Base-by-base conservation (phyloP, 2,113 vertebrate genomes). In the Xiphophorus hellerii region DNA sequence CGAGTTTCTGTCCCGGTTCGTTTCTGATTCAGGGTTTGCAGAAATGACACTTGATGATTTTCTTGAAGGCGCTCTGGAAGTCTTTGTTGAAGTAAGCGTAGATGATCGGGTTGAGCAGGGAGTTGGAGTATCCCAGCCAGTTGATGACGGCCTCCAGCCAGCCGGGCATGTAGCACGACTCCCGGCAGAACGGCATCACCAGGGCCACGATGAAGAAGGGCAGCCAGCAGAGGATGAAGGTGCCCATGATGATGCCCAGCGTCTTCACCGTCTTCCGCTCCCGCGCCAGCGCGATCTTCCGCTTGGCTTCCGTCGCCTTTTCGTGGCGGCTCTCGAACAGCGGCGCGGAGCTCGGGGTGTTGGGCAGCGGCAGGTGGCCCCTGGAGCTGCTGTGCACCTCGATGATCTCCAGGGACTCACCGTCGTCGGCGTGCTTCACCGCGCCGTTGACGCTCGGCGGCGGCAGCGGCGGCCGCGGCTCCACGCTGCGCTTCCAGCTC, bases 41-140 rank as follows among this genome's bases (percentile, higher is more conserved):
- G 86, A 96, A 99, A 87, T 97, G 97, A 94, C 98, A 99, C 93
- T 96, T 97, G 78, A 98, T 82, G 66, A 99, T 99, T 93, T 98
- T 99, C 93, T 98, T 97, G 89, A 99, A 99, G 11, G 97, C 97
- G 89, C 95, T 97, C 94, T 98, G 97, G 75, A 99, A 99, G 93
- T 99, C 98, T 87, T 98, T 98, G 94, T 99, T 99, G 91, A 98
- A 99, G 88, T 99, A 99, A 13, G 98, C 98, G 80, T 99, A 99
- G 71, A 99, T 99, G 90, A 99, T 96, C n/a, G 98, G 98, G 78
- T 99, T 99, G 63, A 99, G 96, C 29, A 99, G 90, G 1, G 98
- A 99, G 93, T 99, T 99, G 90, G 97, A 98, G 88, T 99, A 99
- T 61, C 97, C 98, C 72, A 98, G 94, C 97, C 98, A 99, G 93